phyloP scores from a whole-genome alignment of 2,888 invertebrate species.

The Conistra vaccinii region DNA sequence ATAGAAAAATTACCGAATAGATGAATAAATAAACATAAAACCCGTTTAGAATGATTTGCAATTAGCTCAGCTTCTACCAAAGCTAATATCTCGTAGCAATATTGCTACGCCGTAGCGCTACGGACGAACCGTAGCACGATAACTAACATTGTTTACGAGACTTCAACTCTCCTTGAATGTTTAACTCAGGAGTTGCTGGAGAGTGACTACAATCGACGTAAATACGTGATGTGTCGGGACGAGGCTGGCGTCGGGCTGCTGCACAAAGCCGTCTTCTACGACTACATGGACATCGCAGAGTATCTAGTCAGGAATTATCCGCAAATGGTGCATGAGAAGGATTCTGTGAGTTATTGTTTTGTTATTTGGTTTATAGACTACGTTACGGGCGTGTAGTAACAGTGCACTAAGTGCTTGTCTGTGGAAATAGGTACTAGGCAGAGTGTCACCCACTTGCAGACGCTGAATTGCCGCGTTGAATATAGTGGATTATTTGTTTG shows the following conservation, averaged over 20 bases:
- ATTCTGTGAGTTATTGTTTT: conserved; percentile 90
- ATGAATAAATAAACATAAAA: not conserved
- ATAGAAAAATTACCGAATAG: no score
- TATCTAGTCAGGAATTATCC: conserved; percentile 94
- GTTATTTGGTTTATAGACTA: not conserved
- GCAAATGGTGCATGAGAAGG: conserved; percentile 92
- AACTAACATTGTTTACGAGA: conserved; percentile 24
- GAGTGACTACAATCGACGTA: conserved; percentile 83
- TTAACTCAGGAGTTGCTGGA: conserved; percentile 81
- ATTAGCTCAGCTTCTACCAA: not conserved
- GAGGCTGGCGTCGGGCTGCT: conserved; percentile 93
- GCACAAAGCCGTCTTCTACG: conserved; percentile 95
- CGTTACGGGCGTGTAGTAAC: no score
- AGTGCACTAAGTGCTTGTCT: not conserved
- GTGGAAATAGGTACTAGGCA: not conserved
- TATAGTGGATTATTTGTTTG: not conserved
- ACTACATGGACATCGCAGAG: conserved; percentile 93
- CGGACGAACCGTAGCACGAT: conserved; percentile 43
- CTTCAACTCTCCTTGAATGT: conserved; percentile 40
- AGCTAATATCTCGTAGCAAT: conserved; percentile 44
- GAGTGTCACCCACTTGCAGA: not conserved
- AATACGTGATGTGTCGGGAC: conserved; percentile 91
- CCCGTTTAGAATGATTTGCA: not conserved
- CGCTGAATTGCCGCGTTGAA: not conserved
- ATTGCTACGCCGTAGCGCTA: conserved; percentile 63